Evolutionary conservation across 2,113 vertebrate species (phyloP).

Genomic region (Pteronura brasiliensis): DNA sequence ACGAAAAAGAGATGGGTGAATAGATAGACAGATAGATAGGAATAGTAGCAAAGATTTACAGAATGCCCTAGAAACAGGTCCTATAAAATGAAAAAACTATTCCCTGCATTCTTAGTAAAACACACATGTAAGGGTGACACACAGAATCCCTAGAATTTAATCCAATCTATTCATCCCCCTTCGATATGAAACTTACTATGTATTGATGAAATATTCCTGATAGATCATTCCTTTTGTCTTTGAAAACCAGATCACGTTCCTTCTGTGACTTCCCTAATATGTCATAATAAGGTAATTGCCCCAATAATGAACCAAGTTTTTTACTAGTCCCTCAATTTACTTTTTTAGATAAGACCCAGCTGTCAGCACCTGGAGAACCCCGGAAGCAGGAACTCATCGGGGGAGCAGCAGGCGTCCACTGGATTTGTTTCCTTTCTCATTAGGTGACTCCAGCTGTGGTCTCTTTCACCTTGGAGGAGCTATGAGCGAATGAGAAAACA

Average conservation of each 20-base stretch:
- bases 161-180: background rate
- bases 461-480: background rate
- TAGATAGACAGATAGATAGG: background rate
- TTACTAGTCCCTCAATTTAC: background rate
- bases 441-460: background rate
- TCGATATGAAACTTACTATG: background rate
- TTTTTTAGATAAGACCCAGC: background rate
- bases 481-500: background rate
- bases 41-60: background rate
- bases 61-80: background rate
- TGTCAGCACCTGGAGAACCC: background rate
- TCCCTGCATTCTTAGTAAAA: background rate
- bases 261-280: background rate
- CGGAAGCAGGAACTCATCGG: background rate
- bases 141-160: background rate
- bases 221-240: background rate
- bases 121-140: background rate
- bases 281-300: background rate
- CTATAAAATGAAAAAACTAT: background rate
- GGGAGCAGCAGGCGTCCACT: background rate
- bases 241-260: background rate
- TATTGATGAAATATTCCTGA: background rate
- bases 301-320: background rate
- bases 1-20: background rate
- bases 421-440: background rate